These are phyloP conservation scores for Agriotes lineatus DNA, from an alignment of 2,888 invertebrate genomes.

Conservation along the genomic window DNA sequence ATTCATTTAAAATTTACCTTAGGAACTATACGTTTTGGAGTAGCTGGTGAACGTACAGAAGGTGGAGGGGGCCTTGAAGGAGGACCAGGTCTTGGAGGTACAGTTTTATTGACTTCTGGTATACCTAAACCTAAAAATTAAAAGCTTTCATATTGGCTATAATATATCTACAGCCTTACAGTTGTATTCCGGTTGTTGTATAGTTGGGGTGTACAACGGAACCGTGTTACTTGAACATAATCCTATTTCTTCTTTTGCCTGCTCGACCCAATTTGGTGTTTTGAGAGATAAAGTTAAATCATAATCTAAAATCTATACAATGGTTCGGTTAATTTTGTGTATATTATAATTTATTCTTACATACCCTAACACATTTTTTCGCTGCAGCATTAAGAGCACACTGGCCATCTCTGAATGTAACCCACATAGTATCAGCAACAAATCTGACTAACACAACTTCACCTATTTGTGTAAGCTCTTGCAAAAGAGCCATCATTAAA, in stretches of 20 bases:
- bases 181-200: conserved; percentile 63
- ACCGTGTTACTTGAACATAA: conserved; percentile 88
- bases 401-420: conserved; percentile 92
- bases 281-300: conserved; percentile 81
- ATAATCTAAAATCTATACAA: conserved; percentile 74
- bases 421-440: conserved; percentile 89
- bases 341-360: neutral
- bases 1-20: conserved; percentile 52
- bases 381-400: conserved; percentile 82
- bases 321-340: neutral
- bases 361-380: conserved; percentile 53
- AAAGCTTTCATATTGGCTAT: neutral
- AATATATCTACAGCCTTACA: conserved; percentile 55
- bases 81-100: conserved; percentile 58
- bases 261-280: conserved; percentile 87
- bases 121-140: conserved; percentile 62
- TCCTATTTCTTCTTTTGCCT: conserved; percentile 85
- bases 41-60: conserved; percentile 67
- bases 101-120: conserved; percentile 66
- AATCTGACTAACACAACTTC: conserved; percentile 93
- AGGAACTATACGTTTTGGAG: conserved; percentile 62
- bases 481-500: conserved; percentile 82
- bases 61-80: conserved; percentile 71
- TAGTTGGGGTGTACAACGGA: conserved; percentile 71
- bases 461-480: conserved; percentile 86